Conservation (phyloP, 1,140 invertebrate genomes). For the Rhyacophila brunnea region DNA sequence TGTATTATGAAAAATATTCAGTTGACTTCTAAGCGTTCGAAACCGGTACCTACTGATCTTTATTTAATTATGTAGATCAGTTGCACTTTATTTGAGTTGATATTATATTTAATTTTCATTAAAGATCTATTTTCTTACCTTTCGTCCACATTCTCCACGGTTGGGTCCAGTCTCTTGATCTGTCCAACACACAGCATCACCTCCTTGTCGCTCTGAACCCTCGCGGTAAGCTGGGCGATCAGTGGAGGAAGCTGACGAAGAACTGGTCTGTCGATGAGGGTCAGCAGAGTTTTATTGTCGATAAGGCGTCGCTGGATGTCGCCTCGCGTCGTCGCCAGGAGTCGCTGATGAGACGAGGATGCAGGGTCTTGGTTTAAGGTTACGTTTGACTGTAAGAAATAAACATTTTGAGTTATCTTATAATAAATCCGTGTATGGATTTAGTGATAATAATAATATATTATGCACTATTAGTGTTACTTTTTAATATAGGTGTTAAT, state of each 20-base stretch:
- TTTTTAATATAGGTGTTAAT: no score
- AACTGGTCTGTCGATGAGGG: slow-evolving; percentile 74
- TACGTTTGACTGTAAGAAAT: slow-evolving; percentile 46
- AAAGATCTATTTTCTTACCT: slow-evolving; percentile 41
- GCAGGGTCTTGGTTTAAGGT: slow-evolving; percentile 78
- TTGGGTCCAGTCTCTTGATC: slow-evolving; percentile 57
- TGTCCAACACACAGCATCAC: slow-evolving; percentile 65
- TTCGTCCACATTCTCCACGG: slow-evolving; percentile 53
- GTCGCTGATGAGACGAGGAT: slow-evolving; percentile 83
- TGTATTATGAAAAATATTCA: no score
- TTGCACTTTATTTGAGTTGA: no score
- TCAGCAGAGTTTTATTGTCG: slow-evolving; percentile 87
- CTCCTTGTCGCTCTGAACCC: slow-evolving; percentile 69
- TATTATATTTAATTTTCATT: no score
- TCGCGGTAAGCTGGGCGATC: slow-evolving; percentile 58
- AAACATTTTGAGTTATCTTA: no score
- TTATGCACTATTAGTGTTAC: no score
- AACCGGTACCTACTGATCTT: no score
- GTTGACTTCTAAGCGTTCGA: no score
- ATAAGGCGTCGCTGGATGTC: slow-evolving; percentile 86
- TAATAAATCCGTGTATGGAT: no score
- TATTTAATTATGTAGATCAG: no score
- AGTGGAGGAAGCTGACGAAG: slow-evolving; percentile 57
- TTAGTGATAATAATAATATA: no score
- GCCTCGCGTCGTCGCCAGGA: slow-evolving; percentile 76